Conservation (phyloP, 2,888 invertebrate species). For the Cactoblastis cactorum region DNA sequence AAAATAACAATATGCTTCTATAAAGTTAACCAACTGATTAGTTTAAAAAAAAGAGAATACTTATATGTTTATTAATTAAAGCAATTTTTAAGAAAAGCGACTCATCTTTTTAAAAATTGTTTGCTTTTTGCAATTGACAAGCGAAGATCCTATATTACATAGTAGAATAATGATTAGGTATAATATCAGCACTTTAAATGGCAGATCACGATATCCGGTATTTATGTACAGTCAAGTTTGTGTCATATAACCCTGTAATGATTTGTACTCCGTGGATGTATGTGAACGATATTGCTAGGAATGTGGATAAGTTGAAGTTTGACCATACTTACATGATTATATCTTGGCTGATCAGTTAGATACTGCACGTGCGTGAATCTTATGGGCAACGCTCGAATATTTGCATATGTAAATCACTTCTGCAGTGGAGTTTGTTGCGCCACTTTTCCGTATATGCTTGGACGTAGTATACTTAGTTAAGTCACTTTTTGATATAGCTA, state of each 20-base stretch:
- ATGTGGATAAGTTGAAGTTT: too few species aligned
- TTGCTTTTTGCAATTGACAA: background rate
- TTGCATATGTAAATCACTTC: constrained; percentile 5
- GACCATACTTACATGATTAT: background rate
- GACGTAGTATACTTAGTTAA: too few species aligned
- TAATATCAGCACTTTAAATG: background rate
- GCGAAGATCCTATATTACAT: constrained; percentile 1
- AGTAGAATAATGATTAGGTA: constrained; percentile 10
- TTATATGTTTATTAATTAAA: background rate
- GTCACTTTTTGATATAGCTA: too few species aligned
- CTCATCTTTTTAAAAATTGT: background rate
- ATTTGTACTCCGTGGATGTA: too few species aligned
- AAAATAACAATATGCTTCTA: too few species aligned
- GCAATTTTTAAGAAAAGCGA: background rate
- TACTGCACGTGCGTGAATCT: constrained; percentile 4
- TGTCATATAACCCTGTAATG: too few species aligned
- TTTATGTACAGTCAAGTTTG: too few species aligned
- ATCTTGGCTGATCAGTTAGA: constrained; percentile 1
- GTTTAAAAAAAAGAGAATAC: too few species aligned
- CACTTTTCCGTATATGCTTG: too few species aligned
- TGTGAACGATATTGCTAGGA: too few species aligned
- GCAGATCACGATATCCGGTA: constrained; percentile 9
- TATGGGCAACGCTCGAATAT: background rate
- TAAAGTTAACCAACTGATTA: too few species aligned
- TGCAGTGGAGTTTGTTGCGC: too few species aligned